phyloP scores from a whole-genome alignment of 2,797 vertebrate species.

The Sebastes vulpes region DNA sequence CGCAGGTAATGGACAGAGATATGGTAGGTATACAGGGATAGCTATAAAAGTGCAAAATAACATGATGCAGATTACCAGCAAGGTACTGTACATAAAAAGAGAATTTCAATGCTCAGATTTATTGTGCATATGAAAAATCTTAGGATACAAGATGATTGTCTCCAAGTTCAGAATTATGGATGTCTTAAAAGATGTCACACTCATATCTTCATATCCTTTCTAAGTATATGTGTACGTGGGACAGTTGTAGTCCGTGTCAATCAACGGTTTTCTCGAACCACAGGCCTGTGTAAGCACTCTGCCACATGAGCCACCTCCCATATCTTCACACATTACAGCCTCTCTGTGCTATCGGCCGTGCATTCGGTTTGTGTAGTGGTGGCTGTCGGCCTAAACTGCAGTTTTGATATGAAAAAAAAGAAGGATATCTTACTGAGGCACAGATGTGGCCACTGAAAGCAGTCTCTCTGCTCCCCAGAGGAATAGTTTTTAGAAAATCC shows the following conservation, averaged over 20 bases:
- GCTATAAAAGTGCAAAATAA: not conserved
- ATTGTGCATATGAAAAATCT: slow-evolving; percentile 2
- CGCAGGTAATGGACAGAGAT: not conserved
- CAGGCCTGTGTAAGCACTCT: slow-evolving; percentile 47
- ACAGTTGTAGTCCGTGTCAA: not conserved
- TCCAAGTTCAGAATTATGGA: not conserved
- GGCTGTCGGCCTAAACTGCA: slow-evolving; percentile 48
- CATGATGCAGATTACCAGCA: not conserved
- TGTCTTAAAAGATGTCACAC: not conserved
- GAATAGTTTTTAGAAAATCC: slow-evolving; percentile 40
- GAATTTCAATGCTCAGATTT: not conserved
- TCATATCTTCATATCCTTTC: not conserved
- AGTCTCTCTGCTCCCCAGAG: slow-evolving; percentile 37
- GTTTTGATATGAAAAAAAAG: slow-evolving; percentile 40
- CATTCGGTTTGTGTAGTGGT: slow-evolving; percentile 35
- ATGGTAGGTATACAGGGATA: not conserved
- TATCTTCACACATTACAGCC: slow-evolving; percentile 51
- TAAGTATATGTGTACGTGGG: not conserved
- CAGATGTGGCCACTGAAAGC: slow-evolving; percentile 57
- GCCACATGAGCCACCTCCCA: slow-evolving; percentile 48
- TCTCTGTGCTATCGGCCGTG: not conserved
- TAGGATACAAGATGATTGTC: not conserved
- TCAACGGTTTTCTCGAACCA: slow-evolving; percentile 19
- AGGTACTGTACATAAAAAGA: not conserved
- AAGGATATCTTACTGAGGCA: slow-evolving; percentile 34